These are phyloP conservation scores for Agraylea sexmaculata DNA, from an alignment of 1,140 invertebrate genomes.

Conservation along the genomic window DNA sequence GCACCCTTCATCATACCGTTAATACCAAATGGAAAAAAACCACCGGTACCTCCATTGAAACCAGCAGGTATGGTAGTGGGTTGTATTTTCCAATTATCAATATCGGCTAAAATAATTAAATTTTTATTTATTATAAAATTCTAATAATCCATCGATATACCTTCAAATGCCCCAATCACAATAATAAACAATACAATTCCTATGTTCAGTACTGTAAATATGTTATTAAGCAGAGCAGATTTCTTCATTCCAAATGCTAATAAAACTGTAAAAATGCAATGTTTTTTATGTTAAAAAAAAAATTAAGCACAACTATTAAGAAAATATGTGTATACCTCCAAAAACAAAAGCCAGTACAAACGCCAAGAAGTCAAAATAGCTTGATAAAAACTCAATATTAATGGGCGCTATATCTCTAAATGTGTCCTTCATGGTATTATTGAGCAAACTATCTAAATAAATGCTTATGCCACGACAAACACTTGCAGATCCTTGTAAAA, in stretches of 20 bases:
- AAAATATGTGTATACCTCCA: too few species aligned
- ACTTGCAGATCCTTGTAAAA: slow-evolving; percentile 14
- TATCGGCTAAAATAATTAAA: slow-evolving; percentile 26
- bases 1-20: slow-evolving; percentile 61
- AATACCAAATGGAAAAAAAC: slow-evolving; percentile 57
- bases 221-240: slow-evolving; percentile 69
- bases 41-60: slow-evolving; percentile 37
- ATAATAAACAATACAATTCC: slow-evolving; percentile 69
- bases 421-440: too few species aligned
- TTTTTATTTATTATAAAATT: slow-evolving; percentile 3
- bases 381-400: too few species aligned
- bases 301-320: too few species aligned
- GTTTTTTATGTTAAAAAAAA: too few species aligned
- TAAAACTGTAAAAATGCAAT: slow-evolving; percentile 42
- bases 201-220: slow-evolving; percentile 78
- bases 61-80: background rate
- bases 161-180: slow-evolving; percentile 57
- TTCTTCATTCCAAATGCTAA: slow-evolving; percentile 74
- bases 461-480: slow-evolving; percentile 51
- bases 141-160: slow-evolving; percentile 25
- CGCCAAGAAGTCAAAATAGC: slow-evolving; percentile 60
- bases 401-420: too few species aligned
- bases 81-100: slow-evolving; percentile 27
- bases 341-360: slow-evolving; percentile 46
- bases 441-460: slow-evolving; percentile 72